Evolutionary conservation across 2,797 vertebrate genomes (phyloP), one percentile per base, ranked within the genome.

Genomic region (Peromyscus melanophrys): DNA sequence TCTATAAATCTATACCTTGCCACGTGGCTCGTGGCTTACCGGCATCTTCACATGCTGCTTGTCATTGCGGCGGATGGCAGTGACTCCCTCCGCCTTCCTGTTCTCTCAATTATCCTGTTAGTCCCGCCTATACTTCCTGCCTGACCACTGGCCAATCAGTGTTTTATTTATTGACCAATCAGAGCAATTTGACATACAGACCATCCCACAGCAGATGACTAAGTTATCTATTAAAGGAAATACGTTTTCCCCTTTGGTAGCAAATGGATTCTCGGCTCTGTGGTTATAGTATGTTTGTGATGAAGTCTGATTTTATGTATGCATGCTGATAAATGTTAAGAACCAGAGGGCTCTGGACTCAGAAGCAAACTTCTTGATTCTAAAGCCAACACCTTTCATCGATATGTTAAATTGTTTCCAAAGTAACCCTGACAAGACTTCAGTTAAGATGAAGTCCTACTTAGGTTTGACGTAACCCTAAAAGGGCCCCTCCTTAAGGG

Each of bases 351-450:
- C 67, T 52, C 23, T 67, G 31, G 6, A 57, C 40, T 92, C 29
- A 55, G 59, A 76, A 21, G 89, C 55, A 93, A 34, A 31, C 59
- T 71, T 83, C 55, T 43, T 89, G 65, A 95, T 73, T 84, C 65
- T 69, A 63, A 61, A 65, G n/a, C 49, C 19, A 10, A 19, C 76
- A 67, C 40, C 55, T 93, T 92, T 95, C 92, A 57, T 59, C 65
- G 17, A 76, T 86, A n/a, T 23, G 3, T 94, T 92, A 81, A 59
- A 87, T 90, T 84, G 13, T 37, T 96, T 87, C 59, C 37, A 87
- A 71, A 77, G 21, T 92, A 92, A 93, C 43, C 31, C 73, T 92
- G 65, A 84, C 84, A 73, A 92, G 69, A 93, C 82, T 91, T 90
- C 77, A 63, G 40, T 87, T 94, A 90, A 76, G 37, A 76, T 90